phyloP scores from a whole-genome alignment of 2,888 invertebrate species.

The Harpagoxenus sublaevis region DNA sequence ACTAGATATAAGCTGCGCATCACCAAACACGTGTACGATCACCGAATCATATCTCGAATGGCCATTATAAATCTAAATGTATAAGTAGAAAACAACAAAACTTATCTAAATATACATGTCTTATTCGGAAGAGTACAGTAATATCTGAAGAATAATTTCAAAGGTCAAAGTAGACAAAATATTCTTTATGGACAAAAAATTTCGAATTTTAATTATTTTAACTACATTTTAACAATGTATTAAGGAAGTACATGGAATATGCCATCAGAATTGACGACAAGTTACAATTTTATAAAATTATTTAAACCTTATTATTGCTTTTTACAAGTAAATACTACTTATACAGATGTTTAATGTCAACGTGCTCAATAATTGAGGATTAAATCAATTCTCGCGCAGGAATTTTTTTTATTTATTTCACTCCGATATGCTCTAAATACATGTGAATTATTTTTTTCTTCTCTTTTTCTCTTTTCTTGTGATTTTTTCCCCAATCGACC shows the following conservation, averaged over 20 bases:
- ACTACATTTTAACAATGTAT: not conserved
- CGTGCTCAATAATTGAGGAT: not conserved
- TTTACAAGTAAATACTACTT: not conserved
- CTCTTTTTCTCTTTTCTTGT: not conserved
- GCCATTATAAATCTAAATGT: not conserved
- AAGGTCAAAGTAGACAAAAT: not conserved
- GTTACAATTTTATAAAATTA: not conserved
- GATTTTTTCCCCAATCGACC: not conserved
- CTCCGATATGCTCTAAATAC: not conserved
- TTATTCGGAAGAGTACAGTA: not conserved
- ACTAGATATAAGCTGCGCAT: slow-evolving; percentile 64
- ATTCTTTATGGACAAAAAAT: not conserved
- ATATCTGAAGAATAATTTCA: not conserved
- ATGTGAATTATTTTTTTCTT: not conserved
- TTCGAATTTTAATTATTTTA: not conserved
- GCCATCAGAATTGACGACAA: not conserved
- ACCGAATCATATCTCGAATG: not conserved
- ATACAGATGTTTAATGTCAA: not conserved
- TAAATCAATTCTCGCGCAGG: not conserved
- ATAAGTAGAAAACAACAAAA: not conserved
- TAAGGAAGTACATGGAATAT: not conserved
- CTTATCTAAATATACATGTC: not conserved
- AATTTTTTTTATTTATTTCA: not conserved
- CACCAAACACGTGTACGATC: slow-evolving; percentile 50
- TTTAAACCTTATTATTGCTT: not conserved